Percentiles rank a stretch among this genome's conserved stretches.
Evolutionary conservation across 37 sponge, comb jelly and placozoan genomes (phyloP).

Genomic region (Halichondria panicea): DNA sequence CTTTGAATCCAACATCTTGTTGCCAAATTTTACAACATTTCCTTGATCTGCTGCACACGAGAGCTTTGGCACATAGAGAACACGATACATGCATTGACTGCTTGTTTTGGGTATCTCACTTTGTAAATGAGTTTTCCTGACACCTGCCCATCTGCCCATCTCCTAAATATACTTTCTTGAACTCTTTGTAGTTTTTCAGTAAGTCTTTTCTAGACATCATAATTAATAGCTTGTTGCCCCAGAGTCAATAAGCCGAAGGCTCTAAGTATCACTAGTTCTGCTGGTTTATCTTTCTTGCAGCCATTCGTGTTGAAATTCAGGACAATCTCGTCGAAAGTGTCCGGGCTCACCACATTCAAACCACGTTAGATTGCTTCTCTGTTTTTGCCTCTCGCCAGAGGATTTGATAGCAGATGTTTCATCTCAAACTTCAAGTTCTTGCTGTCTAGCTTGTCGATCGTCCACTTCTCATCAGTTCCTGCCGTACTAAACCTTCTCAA

Average conservation of each 20-base stretch:
- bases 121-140: conserved; percentile 23
- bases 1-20: conserved; percentile 37
- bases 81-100: conserved; percentile 26
- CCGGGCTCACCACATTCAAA: too few relatives aligned
- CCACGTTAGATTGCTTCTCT: too few relatives aligned
- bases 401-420: too few relatives aligned
- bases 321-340: too few relatives aligned
- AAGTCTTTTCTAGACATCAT: conserved; percentile 27
- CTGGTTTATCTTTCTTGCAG: too few relatives aligned
- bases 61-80: conserved; percentile 46
- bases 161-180: conserved; percentile 42
- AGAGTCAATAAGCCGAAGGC: conserved; percentile 55
- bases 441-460: conserved; percentile 11
- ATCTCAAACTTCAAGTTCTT: conserved; percentile 14
- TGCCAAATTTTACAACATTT: conserved; percentile 16
- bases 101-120: conserved; percentile 18
- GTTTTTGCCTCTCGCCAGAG: too few relatives aligned
- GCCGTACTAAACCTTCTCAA: too few relatives aligned
- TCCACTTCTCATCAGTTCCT: conserved; percentile 15
- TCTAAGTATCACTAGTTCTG: too few relatives aligned
- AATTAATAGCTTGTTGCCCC: conserved; percentile 55
- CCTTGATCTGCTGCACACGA: conserved; percentile 32
- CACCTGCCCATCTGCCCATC: conserved; percentile 45
- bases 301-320: too few relatives aligned
- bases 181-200: conserved; percentile 26